Evolutionary conservation across 2,888 invertebrate species (phyloP).

Genomic region (Cabera pusaria): DNA sequence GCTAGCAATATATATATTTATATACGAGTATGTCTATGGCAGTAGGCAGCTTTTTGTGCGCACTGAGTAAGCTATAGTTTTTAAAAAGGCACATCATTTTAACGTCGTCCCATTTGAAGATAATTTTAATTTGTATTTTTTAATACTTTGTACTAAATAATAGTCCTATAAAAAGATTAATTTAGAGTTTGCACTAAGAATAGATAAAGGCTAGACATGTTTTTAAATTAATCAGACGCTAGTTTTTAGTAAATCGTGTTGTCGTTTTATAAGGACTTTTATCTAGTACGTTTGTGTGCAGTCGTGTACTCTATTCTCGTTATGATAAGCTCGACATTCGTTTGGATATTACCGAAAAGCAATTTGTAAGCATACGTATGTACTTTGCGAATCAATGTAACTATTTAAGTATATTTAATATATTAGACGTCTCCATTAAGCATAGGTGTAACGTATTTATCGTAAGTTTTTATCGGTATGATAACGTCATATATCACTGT

Average conservation of each 20-base stretch:
- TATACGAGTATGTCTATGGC: too few relatives aligned
- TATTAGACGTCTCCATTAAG: slow-evolving; percentile 78
- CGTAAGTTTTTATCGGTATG: slow-evolving; percentile 78
- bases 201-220: slow-evolving; percentile 6
- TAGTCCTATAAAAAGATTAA: slow-evolving; percentile 4
- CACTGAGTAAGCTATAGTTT: slow-evolving; percentile 6
- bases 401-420: slow-evolving; percentile 79
- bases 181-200: slow-evolving; percentile 2
- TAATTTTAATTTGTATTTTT: background rate
- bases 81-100: slow-evolving; percentile 9
- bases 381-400: slow-evolving; percentile 57
- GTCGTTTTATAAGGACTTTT: slow-evolving; percentile 7
- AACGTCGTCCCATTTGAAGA: background rate
- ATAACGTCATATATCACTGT: slow-evolving; percentile 62
- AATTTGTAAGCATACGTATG: slow-evolving; percentile 47
- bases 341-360: slow-evolving; percentile 39
- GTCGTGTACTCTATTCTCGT: slow-evolving; percentile 9
- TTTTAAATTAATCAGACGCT: slow-evolving; percentile 6
- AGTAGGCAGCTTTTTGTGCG: slow-evolving; percentile 8
- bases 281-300: slow-evolving; percentile 12
- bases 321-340: slow-evolving; percentile 20
- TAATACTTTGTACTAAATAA: slow-evolving; percentile 1
- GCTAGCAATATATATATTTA: too few relatives aligned
- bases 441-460: slow-evolving; percentile 65
- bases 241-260: slow-evolving; percentile 1